Evolutionary conservation across 2,113 vertebrate species (phyloP).

Genomic region (Tychaedon coryphoeus): DNA sequence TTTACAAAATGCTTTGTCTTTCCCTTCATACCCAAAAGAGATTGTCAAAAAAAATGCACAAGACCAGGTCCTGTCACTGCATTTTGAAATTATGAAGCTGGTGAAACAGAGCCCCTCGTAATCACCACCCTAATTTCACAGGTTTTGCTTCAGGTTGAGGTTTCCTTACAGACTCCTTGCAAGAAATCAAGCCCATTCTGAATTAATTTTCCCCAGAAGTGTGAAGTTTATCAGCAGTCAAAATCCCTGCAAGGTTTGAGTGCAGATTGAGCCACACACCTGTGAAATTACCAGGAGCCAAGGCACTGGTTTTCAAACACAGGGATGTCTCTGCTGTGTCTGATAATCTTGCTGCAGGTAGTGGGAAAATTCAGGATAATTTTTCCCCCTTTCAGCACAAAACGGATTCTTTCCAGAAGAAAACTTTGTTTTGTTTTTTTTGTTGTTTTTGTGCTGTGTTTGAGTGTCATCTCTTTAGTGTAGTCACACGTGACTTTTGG

Average conservation of each 20-base stretch:
- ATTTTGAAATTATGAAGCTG: not conserved
- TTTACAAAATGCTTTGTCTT: not conserved
- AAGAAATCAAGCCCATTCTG: not conserved
- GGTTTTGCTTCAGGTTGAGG: not conserved
- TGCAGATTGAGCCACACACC: not conserved
- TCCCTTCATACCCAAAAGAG: not conserved
- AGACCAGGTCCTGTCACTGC: rapidly evolving
- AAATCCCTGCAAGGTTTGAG: not conserved
- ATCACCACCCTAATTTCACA: not conserved
- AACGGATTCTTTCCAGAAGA: not conserved
- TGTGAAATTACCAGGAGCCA: not conserved
- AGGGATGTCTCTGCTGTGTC: not conserved
- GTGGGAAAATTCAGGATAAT: not conserved
- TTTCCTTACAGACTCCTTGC: not conserved
- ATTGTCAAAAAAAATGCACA: not conserved
- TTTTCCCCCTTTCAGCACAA: not conserved
- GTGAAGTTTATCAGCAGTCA: not conserved
- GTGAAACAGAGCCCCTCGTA: not conserved
- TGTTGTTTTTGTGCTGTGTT: not conserved
- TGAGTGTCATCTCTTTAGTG: not conserved
- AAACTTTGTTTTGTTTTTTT: not conserved
- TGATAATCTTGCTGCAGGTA: not conserved
- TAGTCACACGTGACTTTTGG: not conserved
- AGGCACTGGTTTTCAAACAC: not conserved
- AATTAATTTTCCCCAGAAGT: not conserved